Evolutionary conservation across 2,113 vertebrate genomes (phyloP).

Genomic region (Phoxinus phoxinus): DNA sequence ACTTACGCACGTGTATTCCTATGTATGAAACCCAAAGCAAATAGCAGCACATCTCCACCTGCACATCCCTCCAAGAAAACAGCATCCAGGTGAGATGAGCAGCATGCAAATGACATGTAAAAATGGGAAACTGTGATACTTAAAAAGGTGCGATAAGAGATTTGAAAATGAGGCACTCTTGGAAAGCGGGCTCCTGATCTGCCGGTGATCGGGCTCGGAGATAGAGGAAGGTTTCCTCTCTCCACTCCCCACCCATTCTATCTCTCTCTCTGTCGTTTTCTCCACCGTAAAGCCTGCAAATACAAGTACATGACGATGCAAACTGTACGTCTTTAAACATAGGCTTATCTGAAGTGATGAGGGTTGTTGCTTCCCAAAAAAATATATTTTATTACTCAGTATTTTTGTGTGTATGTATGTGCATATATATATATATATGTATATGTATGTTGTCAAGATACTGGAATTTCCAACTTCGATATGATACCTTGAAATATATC

Average conservation of each 20-base stretch:
- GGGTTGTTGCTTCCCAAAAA: neutral
- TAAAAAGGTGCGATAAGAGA: constrained; percentile 78
- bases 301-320: neutral
- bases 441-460: too few species aligned
- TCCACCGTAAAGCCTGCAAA: constrained; percentile 22
- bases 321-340: neutral
- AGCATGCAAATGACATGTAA: constrained; percentile 79
- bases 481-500: too few species aligned
- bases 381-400: too few species aligned
- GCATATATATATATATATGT: fast-evolving
- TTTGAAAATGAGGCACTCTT: constrained; percentile 79
- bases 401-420: too few species aligned
- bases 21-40: neutral
- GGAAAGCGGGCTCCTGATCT: constrained; percentile 76
- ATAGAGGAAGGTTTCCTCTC: constrained; percentile 69
- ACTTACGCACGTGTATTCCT: constrained; percentile 12
- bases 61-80: constrained; percentile 55
- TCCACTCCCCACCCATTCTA: constrained; percentile 49
- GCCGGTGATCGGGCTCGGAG: constrained; percentile 70
- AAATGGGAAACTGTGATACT: constrained; percentile 74
- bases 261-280: constrained; percentile 48
- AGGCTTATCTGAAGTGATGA: neutral
- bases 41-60: neutral
- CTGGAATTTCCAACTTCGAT: too few species aligned
- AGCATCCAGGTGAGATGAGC: constrained; percentile 68